Base-by-base conservation (phyloP, 2,888 invertebrate genomes). In the Hydraecia micacea region DNA sequence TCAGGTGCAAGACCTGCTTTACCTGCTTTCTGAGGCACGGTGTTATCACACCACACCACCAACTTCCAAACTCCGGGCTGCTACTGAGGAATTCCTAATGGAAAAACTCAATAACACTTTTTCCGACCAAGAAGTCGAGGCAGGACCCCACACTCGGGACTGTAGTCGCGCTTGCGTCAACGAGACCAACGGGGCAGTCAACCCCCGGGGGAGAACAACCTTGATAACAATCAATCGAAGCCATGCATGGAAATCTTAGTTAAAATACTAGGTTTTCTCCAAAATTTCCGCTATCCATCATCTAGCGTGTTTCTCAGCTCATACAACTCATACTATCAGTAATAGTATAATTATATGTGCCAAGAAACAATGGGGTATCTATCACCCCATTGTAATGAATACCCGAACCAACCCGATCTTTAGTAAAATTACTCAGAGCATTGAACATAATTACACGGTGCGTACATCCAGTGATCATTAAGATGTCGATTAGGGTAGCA, bases 401-500 rank as follows among this genome's bases (percentile, higher is more conserved):
- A 55, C 49, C 52, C 15, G 11, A 32, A 71, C 36, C 32, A 58
- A 39, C 32, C 36, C 36, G 25, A 60, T 28, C 69, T 70, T 73
- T 18, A 71, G 52, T 79, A 68, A 71, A 86, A 84, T 84, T 60
- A 67, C 84, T 58, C 5, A 69, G 75, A 84, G 83, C 80, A 87
- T 86, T 82, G 60, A 72, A 80, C 71, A 46, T 83, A 86, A 84
- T 89, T 78, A 80, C 79, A 86, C 75, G 70, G 58, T 75, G 42
- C 69, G 77, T 75, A 81, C 82, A 74, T 85, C 83, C 70, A 71
- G 73, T 79, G 80, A 77, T 87, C 88, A 85, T 90, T 90, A 89
- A 80, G 86, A 79, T 87, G 81, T 87, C 85, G 76, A 88, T 90
- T 89, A 87, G 80, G 76, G 67, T 68, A 39, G 78, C 81, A 80